phyloP scores from a whole-genome alignment of 2,888 invertebrate genomes.

The Lingula anatina region DNA sequence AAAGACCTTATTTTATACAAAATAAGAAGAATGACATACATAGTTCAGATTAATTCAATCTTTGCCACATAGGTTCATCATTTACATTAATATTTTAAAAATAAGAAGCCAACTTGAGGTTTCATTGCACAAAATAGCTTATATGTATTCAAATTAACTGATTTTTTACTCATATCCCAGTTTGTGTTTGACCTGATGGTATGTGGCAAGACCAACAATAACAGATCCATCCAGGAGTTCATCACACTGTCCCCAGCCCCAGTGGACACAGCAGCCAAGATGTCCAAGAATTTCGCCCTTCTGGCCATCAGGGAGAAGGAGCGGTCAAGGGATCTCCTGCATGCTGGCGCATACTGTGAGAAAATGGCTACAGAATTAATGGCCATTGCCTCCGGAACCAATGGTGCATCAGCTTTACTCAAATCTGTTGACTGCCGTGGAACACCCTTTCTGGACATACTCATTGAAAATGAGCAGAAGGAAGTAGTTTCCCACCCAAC shows the following conservation, averaged over 20 bases:
- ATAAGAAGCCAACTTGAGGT: too few relatives aligned
- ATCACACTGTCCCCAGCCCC: slow-evolving; percentile 98
- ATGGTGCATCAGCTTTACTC: slow-evolving; percentile 89
- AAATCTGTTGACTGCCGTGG: slow-evolving; percentile 92
- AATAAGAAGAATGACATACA: too few relatives aligned
- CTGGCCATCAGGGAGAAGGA: slow-evolving; percentile 95
- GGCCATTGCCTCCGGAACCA: slow-evolving; percentile 87
- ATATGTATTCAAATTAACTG: background rate
- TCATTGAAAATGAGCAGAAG: slow-evolving; percentile 98
- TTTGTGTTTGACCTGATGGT: slow-evolving; percentile 98
- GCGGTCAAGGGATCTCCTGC: slow-evolving; percentile 90
- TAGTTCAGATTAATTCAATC: too few relatives aligned
- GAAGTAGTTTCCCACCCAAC: slow-evolving; percentile 89
- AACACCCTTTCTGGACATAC: slow-evolving; percentile 89
- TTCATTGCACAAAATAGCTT: too few relatives aligned
- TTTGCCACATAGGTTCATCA: too few relatives aligned
- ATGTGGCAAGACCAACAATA: slow-evolving; percentile 85
- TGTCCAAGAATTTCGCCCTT: slow-evolving; percentile 70
- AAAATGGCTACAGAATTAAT: slow-evolving; percentile 94
- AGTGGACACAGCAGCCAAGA: slow-evolving; percentile 95
- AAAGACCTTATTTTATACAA: too few relatives aligned
- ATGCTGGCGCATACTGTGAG: slow-evolving; percentile 94
- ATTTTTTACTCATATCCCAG: slow-evolving; percentile 48
- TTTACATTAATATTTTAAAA: too few relatives aligned
- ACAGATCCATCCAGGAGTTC: slow-evolving; percentile 95